Base-by-base conservation (phyloP, 1,140 invertebrate species). In the Eurosta solidaginis region DNA sequence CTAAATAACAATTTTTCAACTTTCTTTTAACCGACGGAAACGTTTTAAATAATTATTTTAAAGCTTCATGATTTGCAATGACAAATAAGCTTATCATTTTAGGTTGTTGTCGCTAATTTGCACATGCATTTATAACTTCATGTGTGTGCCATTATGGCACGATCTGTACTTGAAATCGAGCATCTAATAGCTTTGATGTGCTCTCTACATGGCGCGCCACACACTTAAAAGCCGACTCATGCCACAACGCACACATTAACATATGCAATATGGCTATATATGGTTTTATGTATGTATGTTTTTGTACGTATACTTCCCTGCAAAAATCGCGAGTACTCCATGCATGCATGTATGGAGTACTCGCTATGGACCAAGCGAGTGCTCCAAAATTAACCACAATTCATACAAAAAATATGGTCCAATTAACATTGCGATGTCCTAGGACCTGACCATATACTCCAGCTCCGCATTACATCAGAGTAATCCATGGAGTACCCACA, bases 211-310 rank as follows among this genome's bases (percentile, higher is more conserved):
- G 4, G 54, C 54, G 54, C 29, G 17, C 54, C 9, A n/a, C 59
- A 42, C 33, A 68, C 36, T 68, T 68, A 40, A 68, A 68, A 17
- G 59, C 59, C 59, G 40, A 29, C 33, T 68, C 29, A 68, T 68
- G 36, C n/a, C 59, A 27, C 29, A 17, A 5, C 17, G n/a, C 54
- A 59, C 14, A 59, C 27, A 12, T 17, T 1, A 4, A 5, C 42
- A 49, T 17, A 49, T 4, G n/a, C 17, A 1, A 49, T 49, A 49
- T 49, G 9, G 12, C 29, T 29, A 33, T 4, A 9, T 27, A 59
- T 7, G 22, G 40, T 68, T 68, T 40, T 68, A 68, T 68, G 59
- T 33, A 40, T 40, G 40, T 68, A 9, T 68, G 12, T 40, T 5
- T 22, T 47, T 47, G 3, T 68, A n/a, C 22, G 17, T 29, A 4